phyloP scores from a whole-genome alignment of 1,140 invertebrate species.

The Lepidurus arcticus region DNA sequence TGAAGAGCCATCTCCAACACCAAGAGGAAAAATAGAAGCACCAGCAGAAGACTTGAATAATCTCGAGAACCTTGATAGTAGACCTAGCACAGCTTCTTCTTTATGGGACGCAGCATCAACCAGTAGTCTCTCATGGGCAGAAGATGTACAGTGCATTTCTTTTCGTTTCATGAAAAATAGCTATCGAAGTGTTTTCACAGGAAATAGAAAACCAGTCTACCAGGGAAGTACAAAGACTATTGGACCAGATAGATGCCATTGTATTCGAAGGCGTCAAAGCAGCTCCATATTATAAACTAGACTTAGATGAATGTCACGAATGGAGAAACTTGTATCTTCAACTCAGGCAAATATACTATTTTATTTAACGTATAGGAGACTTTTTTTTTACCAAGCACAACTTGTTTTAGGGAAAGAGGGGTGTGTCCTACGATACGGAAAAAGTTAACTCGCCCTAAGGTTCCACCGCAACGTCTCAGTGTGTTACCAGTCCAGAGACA shows the following conservation, averaged over 20 bases:
- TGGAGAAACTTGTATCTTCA: constrained; percentile 5
- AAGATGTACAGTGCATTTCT: not conserved
- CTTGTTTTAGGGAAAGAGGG: not conserved
- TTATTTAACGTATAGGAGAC: too few relatives aligned
- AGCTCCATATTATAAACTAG: not conserved
- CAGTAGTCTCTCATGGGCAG: constrained; percentile 3
- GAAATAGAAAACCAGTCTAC: not conserved
- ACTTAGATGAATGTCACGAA: not conserved
- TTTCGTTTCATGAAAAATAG: not conserved
- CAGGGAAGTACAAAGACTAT: constrained; percentile 10
- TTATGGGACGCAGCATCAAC: not conserved
- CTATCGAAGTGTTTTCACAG: not conserved
- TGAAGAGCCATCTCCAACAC: not conserved
- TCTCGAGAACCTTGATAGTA: not conserved
- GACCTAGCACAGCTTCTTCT: not conserved
- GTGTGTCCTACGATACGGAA: not conserved
- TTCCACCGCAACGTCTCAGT: not conserved
- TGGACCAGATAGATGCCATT: not conserved
- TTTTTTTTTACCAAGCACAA: too few relatives aligned
- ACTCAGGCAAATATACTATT: not conserved
- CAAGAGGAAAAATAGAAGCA: not conserved
- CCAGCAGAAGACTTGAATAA: not conserved
- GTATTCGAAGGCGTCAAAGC: not conserved
- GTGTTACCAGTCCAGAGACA: not conserved
- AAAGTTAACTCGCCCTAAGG: not conserved